Evolutionary conservation across 2,888 invertebrate species (phyloP), one percentile per base, ranked within the genome.

Genomic region (Siphlonurus alternatus): DNA sequence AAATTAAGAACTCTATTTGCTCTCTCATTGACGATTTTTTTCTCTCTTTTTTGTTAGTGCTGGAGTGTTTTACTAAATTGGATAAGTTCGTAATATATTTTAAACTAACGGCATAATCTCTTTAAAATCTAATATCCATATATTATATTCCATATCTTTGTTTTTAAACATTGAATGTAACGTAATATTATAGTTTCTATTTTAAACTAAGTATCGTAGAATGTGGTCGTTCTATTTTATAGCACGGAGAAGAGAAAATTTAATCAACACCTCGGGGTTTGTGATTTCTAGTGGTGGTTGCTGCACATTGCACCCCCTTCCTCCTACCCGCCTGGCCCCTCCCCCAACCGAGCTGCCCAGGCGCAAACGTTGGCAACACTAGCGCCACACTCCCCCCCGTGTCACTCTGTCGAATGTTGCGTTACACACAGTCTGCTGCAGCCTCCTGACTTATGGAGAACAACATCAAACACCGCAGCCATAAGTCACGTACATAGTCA

Each of bases 191-290:
- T n/a, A n/a, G n/a, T n/a, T n/a, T n/a, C n/a, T n/a, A n/a, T n/a
- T n/a, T n/a, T n/a, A n/a, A n/a, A n/a, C n/a, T n/a, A n/a, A n/a
- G n/a, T n/a, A n/a, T n/a, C n/a, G n/a, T n/a, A 38, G 38, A 38
- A 38, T 38, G 38, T 38, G 38, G 38, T 38, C 38, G 38, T 38
- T 38, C 7, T 38, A 15, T 38, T 38, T 38, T 38, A 38, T 38
- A 38, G 38, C 38, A 38, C 15, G 38, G 38, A 38, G 38, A 38
- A 38, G 38, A n/a, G 56, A 22, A 22, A 56, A 56, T 56, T 56
- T 56, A 56, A 56, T 56, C 56, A 56, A 56, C 56, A 56, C 56
- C 56, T 56, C 56, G 7, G 56, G 7, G 56, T 56, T 56, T 56
- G 19, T 56, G 56, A 56, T 56, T 56, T 56, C 56, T 22, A 56